Conservation (phyloP, 2,113 vertebrate genomes). For the Stigmatopora argus region DNA sequence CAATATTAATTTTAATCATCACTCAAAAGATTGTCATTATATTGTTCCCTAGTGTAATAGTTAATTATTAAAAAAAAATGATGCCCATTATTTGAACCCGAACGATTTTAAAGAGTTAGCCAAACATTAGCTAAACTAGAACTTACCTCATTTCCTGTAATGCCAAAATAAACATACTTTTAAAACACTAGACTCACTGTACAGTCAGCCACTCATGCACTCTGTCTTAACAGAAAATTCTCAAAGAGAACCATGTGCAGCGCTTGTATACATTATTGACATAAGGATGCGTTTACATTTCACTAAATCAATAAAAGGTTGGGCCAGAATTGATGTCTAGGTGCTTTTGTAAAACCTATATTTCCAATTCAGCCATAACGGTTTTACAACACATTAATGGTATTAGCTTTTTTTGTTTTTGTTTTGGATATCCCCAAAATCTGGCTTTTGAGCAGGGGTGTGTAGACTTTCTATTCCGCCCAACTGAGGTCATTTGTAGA, state of each 20-base stretch:
- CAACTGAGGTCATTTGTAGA: constrained; percentile 5
- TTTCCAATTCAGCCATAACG: too few species aligned
- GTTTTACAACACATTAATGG: not conserved
- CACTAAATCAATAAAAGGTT: not conserved
- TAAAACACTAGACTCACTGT: not conserved
- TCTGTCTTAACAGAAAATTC: not conserved
- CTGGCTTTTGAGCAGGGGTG: not conserved
- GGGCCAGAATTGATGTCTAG: not conserved
- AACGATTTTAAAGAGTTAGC: too few species aligned
- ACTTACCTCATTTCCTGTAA: not conserved
- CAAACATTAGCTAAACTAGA: too few species aligned
- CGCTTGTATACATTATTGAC: not conserved
- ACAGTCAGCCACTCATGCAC: not conserved
- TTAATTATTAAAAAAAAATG: too few species aligned
- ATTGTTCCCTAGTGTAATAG: too few species aligned
- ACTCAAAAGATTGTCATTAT: too few species aligned
- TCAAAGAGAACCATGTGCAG: not conserved
- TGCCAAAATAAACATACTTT: not conserved
- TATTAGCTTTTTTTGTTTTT: not conserved
- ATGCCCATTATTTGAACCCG: too few species aligned
- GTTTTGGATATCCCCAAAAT: not conserved
- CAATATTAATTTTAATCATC: too few species aligned
- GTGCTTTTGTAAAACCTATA: not conserved
- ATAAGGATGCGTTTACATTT: not conserved
- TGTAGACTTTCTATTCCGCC: not conserved